Evolutionary conservation across 2,888 invertebrate genomes (phyloP).

Genomic region (Zygaena filipendulae): DNA sequence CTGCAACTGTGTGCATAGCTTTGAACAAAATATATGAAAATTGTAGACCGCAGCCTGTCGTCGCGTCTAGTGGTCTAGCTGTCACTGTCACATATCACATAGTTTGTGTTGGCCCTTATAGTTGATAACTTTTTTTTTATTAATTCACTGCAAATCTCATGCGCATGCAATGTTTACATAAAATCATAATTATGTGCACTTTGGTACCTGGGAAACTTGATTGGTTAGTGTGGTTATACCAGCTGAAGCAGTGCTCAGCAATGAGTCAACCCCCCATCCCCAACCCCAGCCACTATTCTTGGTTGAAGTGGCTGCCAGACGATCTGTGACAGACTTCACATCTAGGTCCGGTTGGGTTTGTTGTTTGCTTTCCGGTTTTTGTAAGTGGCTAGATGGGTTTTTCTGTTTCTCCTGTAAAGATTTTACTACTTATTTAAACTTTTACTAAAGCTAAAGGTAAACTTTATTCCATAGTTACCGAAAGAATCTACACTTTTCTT

Average conservation of each 20-base stretch:
- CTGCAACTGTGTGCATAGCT: too few relatives aligned
- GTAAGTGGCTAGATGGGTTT: conserved; percentile 12
- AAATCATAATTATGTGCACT: too few relatives aligned
- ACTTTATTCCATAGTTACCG: too few relatives aligned
- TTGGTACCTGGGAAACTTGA: conserved; percentile 79
- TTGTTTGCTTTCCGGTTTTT: neutral
- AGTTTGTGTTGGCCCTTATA: too few relatives aligned
- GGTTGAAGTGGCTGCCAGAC: conserved; percentile 24
- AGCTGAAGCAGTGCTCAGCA: conserved; percentile 80
- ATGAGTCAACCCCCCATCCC: conserved; percentile 77
- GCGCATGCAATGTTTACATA: too few relatives aligned
- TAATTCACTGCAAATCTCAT: too few relatives aligned
- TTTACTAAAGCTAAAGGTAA: neutral
- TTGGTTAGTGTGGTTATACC: conserved; percentile 81
- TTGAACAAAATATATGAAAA: too few relatives aligned
- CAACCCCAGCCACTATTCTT: conserved; percentile 70
- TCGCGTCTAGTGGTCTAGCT: too few relatives aligned
- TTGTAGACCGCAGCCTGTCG: too few relatives aligned
- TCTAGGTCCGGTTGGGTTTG: conserved; percentile 22
- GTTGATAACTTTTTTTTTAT: too few relatives aligned
- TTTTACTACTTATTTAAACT: conserved; percentile 1
- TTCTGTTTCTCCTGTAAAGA: conserved; percentile 18
- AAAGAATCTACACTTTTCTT: too few relatives aligned
- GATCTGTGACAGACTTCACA: conserved; percentile 39
- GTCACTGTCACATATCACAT: too few relatives aligned